Evolutionary conservation across 2,797 vertebrate genomes (phyloP), one percentile per base, ranked within the genome.

Genomic region (Muscicapa striata): DNA sequence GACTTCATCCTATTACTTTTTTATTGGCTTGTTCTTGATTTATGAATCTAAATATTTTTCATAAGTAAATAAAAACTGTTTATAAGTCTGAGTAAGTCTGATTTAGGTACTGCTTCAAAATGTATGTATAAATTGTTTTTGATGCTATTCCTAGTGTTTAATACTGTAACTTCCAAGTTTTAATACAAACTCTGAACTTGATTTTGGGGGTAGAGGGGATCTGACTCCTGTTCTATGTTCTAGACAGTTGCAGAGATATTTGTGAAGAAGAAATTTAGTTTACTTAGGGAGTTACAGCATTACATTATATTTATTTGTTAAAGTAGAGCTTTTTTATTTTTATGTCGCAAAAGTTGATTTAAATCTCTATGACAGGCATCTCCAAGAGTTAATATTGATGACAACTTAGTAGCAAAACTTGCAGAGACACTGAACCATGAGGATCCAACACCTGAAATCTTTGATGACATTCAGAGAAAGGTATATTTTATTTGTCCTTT

Each of bases 381-480:
- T 95, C 99, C 99, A 6, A 98, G 99, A 98, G 99, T 99, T 89
- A 98, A 98, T 96, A 99, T 99, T 92, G 99, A 99, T 85, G 99
- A 99, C 96, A 96, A 95, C 41, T 98, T 98, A 43, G 98, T 99
- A 83, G 97, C 96, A 91, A 98, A 98, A 92, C 98, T 99, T 90
- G 98, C 98, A 94, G 99, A 99, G 96, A 99, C 98, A 86, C 98
- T 99, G 84, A 99, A 98, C 97, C 98, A 98, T 91, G 99, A 99
- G 58, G 99, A 99, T 95, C 99, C 99, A 94, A 99, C 99, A 3
- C 99, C 99, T 8, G 99, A 99, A 96, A 99, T 99, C 93, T 99
- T 99, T 95, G 99, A 99, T 97, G 99, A 99, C 90, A 98, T 99
- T 98, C 99, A 99, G 97, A 99, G 98, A 97, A 99, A 99, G 98